phyloP scores from a whole-genome alignment of 2,797 vertebrate species.

The Acanthurus lineatus region DNA sequence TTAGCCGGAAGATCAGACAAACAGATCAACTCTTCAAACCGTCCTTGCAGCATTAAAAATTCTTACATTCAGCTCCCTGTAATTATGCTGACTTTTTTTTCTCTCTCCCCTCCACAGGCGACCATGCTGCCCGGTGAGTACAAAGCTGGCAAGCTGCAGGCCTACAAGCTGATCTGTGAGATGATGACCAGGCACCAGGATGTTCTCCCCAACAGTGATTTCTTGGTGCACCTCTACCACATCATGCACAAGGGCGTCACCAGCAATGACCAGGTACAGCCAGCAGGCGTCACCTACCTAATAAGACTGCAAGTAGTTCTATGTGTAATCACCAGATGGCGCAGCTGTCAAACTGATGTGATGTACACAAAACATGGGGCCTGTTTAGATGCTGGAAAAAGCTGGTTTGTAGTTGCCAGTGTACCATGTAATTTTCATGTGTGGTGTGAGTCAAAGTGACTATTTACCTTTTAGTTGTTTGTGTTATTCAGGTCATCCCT shows the following conservation, averaged over 20 bases:
- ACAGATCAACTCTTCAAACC: neutral
- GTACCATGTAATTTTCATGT: slow-evolving; percentile 16
- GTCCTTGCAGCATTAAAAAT: neutral
- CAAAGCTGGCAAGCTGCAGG: slow-evolving; percentile 95
- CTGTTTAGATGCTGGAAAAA: neutral
- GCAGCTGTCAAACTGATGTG: slow-evolving; percentile 44
- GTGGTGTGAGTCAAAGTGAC: neutral
- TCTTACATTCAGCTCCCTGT: neutral
- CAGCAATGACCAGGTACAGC: slow-evolving; percentile 93
- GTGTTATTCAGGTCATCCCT: neutral
- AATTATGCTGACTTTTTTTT: neutral
- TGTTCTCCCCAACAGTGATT: slow-evolving; percentile 94
- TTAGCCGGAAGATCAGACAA: neutral
- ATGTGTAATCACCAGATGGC: slow-evolving; percentile 70
- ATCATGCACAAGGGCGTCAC: slow-evolving; percentile 95
- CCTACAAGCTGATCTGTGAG: slow-evolving; percentile 95
- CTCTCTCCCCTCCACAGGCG: slow-evolving; percentile 82
- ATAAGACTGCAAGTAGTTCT: neutral
- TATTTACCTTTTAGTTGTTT: slow-evolving; percentile 11
- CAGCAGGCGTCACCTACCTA: slow-evolving; percentile 54
- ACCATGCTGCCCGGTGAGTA: slow-evolving; percentile 92
- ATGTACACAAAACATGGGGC: neutral
- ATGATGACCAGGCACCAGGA: slow-evolving; percentile 99
- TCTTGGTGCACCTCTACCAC: slow-evolving; percentile 95
- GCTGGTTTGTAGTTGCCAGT: slow-evolving; percentile 6